These are phyloP conservation scores for Leptinotarsa juncta DNA, from an alignment of 2,888 invertebrate genomes.

Conservation along the genomic window DNA sequence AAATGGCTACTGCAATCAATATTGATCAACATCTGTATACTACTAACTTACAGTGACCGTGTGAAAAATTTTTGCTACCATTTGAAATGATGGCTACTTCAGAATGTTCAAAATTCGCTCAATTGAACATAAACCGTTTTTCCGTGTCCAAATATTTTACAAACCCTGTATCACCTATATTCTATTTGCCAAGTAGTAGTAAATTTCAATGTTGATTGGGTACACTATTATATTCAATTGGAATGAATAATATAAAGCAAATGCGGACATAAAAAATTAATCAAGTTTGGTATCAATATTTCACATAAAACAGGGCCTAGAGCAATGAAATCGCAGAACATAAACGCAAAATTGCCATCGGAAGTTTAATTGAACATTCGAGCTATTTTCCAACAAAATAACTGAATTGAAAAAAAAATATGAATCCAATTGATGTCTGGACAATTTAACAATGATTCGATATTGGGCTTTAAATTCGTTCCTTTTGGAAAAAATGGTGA, in stretches of 20 bases:
- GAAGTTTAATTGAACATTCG: constrained; percentile 13
- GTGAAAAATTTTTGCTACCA: no score
- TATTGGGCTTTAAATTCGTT: constrained; percentile 1
- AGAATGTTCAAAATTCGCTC: no score
- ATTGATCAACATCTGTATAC: no score
- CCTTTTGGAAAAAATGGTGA: background rate
- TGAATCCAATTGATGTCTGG: constrained; percentile 12
- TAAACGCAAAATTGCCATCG: constrained; percentile 14
- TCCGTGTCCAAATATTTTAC: no score
- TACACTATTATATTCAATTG: constrained; percentile 4
- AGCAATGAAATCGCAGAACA: constrained; percentile 14
- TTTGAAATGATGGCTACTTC: no score
- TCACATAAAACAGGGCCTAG: constrained; percentile 17
- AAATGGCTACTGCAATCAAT: no score
- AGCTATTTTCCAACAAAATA: constrained; percentile 11
- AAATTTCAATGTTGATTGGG: background rate
- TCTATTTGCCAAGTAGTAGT: background rate
- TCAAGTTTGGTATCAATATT: constrained; percentile 18
- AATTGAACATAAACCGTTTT: no score
- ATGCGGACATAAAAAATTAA: constrained; percentile 23
- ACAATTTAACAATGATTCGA: constrained; percentile 16
- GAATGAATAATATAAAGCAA: constrained; percentile 21
- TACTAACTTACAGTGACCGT: no score
- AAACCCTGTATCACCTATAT: background rate
- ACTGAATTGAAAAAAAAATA: constrained; percentile 1